Base-by-base conservation (phyloP, 2,797 vertebrate genomes). In the Clarias fuscus region DNA sequence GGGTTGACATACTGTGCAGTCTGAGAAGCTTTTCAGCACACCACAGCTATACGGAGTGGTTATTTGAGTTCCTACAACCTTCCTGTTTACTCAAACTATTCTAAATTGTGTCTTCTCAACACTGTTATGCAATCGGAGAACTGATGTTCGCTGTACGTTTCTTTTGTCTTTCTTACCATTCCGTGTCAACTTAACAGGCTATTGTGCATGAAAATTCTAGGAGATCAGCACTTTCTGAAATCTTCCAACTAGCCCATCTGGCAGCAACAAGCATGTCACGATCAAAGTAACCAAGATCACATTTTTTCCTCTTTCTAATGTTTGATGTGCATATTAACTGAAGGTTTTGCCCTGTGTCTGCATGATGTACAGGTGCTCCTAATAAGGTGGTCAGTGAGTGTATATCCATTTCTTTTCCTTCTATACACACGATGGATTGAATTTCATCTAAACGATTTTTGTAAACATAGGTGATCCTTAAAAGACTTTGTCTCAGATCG, bases 201-300 rank as follows among this genome's bases (percentile, higher is more conserved):
- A 18, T 37, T 70, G 30, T 70, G 18, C 22, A 8, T 64, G 24
- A 64, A n/a, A 64, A 11, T 64, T 22, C 62, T 24, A 64, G 24
- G 3, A 58, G 48, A 27, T 76, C 48, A 56, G 33, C 14, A 11
- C 15, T 48, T 81, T 67, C 62, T 53, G 15, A 53, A 81, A 53
- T 48, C 7, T 17, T 48, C 14, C 61, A 67, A 11, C 62, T 30
- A 30, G n/a, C 40, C 62, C 79, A 67, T 67, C 79, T 81, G 79
- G 79, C 40, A 48, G 62, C 79, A 81, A 65, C 79, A 81, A 67
- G 15, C 79, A 27, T 53, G 40, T n/a, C 79, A 30, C 6, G 79
- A 67, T 81, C 62, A 79, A 79, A 79, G 77, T 62, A 20, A 40
- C 76, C 40, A 15, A 56, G 73, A 17, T 56, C 7, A 10, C 15